These are phyloP conservation scores for Macrotus californicus DNA, from an alignment of 2,113 vertebrate species.

Conservation along the genomic window DNA sequence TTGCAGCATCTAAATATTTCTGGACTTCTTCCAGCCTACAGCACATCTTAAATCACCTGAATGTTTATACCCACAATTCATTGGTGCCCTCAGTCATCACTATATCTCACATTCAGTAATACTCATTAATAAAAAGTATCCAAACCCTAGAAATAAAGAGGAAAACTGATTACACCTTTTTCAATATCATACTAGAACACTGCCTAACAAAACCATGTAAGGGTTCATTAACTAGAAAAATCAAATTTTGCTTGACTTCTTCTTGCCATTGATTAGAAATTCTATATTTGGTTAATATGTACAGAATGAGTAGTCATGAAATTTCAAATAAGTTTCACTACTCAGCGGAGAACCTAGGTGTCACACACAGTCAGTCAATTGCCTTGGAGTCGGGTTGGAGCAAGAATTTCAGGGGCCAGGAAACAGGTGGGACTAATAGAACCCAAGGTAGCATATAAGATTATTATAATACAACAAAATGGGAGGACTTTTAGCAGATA, in stretches of 20 bases:
- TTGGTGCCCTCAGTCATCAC: not conserved
- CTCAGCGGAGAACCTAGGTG: not conserved
- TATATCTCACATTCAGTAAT: not conserved
- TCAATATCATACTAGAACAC: not conserved
- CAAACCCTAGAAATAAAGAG: not conserved
- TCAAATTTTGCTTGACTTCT: not conserved
- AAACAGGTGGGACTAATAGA: not conserved
- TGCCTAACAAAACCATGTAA: not conserved
- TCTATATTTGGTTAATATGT: not conserved
- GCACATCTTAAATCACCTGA: not conserved
- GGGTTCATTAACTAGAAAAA: not conserved
- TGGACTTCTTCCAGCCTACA: not conserved
- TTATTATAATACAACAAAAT: not conserved
- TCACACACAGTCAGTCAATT: not conserved
- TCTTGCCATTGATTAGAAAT: not conserved
- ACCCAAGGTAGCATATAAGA: not conserved
- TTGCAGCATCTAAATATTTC: not conserved
- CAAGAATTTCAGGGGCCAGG: not conserved
- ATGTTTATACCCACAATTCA: not conserved
- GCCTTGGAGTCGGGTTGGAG: not conserved
- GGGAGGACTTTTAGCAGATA: not conserved
- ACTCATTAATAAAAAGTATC: not conserved
- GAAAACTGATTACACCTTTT: not conserved
- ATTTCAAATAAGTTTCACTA: too few relatives aligned
- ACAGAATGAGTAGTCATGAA: not conserved